phyloP scores from a whole-genome alignment of 2,888 invertebrate genomes.

The Carterocephalus palaemon region DNA sequence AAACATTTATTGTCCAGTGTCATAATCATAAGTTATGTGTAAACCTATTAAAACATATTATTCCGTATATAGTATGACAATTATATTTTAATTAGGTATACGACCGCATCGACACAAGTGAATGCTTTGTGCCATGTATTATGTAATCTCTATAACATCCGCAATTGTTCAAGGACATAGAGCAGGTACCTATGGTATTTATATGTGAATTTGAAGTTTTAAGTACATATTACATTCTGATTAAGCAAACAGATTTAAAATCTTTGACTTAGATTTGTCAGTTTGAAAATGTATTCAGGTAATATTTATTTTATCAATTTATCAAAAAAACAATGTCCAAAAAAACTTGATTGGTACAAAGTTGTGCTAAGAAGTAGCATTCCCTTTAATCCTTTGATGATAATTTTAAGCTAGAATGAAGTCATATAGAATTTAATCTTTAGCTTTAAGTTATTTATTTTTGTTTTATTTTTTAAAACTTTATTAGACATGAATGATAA shows the following conservation, averaged over 20 bases:
- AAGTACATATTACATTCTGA: too few species aligned
- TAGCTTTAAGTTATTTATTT: conserved; percentile 71
- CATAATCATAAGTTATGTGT: conserved; percentile 49
- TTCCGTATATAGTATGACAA: too few species aligned
- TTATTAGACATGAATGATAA: conserved; percentile 16
- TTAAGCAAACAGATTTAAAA: too few species aligned
- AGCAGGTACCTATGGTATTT: not conserved
- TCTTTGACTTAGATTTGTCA: too few species aligned
- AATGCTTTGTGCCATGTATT: conserved; percentile 70
- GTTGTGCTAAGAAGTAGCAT: conserved; percentile 6
- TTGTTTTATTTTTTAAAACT: conserved; percentile 36
- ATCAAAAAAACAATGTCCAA: not conserved
- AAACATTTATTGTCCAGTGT: conserved; percentile 58
- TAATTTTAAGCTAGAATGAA: conserved; percentile 34
- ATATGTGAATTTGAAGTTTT: too few species aligned
- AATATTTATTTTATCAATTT: not conserved
- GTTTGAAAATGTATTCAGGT: too few species aligned
- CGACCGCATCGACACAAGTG: conserved; percentile 58
- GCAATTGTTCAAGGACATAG: conserved; percentile 2
- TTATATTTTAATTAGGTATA: conserved; percentile 26
- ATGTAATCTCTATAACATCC: conserved; percentile 20
- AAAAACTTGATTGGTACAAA: conserved; percentile 7
- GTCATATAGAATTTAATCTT: conserved; percentile 60
- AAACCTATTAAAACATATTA: conserved; percentile 2
- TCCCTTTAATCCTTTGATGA: not conserved